These are phyloP conservation scores for Tricholauxania praeusta DNA, from an alignment of 2,888 invertebrate species.

Conservation along the genomic window DNA sequence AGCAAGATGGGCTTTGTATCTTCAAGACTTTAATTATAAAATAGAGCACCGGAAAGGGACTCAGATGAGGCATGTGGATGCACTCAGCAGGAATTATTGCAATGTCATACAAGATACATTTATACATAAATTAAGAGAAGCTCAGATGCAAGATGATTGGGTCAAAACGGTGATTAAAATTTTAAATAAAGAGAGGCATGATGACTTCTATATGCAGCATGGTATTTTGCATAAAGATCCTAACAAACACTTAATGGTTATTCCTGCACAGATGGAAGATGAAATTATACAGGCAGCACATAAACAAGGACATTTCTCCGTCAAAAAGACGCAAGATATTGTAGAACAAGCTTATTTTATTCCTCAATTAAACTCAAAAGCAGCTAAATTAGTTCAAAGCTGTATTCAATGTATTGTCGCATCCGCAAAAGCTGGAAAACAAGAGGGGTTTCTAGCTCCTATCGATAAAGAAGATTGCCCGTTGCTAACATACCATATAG, in stretches of 20 bases:
- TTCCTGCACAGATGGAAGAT: slow-evolving; percentile 6
- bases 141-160: slow-evolving; percentile 8
- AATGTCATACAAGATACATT: slow-evolving; percentile 6
- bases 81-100: slow-evolving; percentile 20
- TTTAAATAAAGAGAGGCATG: neutral
- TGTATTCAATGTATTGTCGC: slow-evolving; percentile 43
- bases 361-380: slow-evolving; percentile 31
- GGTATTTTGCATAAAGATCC: slow-evolving; percentile 12
- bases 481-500: slow-evolving; percentile 56
- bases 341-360: slow-evolving; percentile 55
- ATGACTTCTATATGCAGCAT: slow-evolving; percentile 8
- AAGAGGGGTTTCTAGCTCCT: slow-evolving; percentile 56
- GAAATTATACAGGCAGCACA: slow-evolving; percentile 41
- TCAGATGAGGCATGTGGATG: slow-evolving; percentile 25
- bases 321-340: slow-evolving; percentile 51
- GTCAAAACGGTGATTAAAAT: neutral
- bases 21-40: slow-evolving; percentile 9
- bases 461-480: slow-evolving; percentile 57
- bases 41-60: slow-evolving; percentile 16
- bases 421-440: slow-evolving; percentile 53
- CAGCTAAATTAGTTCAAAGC: slow-evolving; percentile 25
- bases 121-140: slow-evolving; percentile 8
- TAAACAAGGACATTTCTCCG: slow-evolving; percentile 59
- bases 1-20: slow-evolving; percentile 4
- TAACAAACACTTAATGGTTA: slow-evolving; percentile 5